Evolutionary conservation across 2,113 vertebrate species (phyloP).

Genomic region (Xiphophorus hellerii): DNA sequence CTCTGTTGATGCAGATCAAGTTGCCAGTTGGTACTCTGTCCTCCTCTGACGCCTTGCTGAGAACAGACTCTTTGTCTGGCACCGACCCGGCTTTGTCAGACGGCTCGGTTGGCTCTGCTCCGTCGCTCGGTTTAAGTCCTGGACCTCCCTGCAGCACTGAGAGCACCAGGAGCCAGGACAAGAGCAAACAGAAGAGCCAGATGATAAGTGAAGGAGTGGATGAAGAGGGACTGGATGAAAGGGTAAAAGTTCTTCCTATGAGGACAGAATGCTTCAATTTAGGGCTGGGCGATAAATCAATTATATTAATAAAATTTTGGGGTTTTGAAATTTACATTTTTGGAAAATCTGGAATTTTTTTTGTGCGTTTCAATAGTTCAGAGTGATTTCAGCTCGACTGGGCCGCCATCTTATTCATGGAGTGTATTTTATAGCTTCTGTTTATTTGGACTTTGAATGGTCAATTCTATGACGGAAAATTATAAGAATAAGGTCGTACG

Average conservation of each 20-base stretch:
- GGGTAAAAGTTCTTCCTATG: constrained; percentile 48
- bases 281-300: no score
- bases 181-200: constrained; percentile 87
- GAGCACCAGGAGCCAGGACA: constrained; percentile 85
- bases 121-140: constrained; percentile 82
- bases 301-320: no score
- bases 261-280: not conserved
- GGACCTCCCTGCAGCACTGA: constrained; percentile 82
- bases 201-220: constrained; percentile 79
- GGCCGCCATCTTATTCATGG: no score
- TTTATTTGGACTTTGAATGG: no score
- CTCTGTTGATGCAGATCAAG: constrained; percentile 74
- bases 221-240: constrained; percentile 67
- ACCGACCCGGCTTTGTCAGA: constrained; percentile 83
- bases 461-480: no score
- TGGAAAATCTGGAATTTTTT: no score
- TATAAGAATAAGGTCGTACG: no score
- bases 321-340: no score
- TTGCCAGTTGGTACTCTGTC: constrained; percentile 79
- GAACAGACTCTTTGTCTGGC: constrained; percentile 82
- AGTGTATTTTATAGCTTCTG: no score
- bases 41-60: constrained; percentile 79
- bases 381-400: no score
- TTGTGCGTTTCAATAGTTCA: no score
- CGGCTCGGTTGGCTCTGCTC: constrained; percentile 80